A percentile compares a stretch with the other conserved stretches of the same genome.
phyloP scores from a whole-genome alignment of 2,888 invertebrate genomes.

The Apocheima hispidaria region DNA sequence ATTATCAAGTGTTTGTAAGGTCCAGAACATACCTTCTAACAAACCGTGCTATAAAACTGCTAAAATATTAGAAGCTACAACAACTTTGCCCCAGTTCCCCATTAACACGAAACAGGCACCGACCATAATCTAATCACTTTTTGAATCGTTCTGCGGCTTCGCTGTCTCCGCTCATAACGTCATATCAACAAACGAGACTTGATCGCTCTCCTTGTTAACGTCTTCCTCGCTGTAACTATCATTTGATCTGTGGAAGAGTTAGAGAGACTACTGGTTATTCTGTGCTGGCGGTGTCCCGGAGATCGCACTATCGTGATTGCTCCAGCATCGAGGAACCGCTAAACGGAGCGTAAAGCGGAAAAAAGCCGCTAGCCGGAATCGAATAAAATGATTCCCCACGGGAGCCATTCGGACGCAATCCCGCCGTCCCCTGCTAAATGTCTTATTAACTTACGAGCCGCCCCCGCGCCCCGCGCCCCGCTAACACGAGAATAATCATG shows the following conservation, averaged over 20 bases:
- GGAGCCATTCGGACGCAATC: slow-evolving; percentile 89
- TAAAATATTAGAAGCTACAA: slow-evolving; percentile 16
- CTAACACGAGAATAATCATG: slow-evolving; percentile 85
- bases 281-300: slow-evolving; percentile 36
- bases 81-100: slow-evolving; percentile 54
- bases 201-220: slow-evolving; percentile 54
- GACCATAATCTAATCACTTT: slow-evolving; percentile 55
- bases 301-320: slow-evolving; percentile 72
- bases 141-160: slow-evolving; percentile 57
- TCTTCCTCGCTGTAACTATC: slow-evolving; percentile 13
- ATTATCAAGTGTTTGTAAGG: too few species aligned
- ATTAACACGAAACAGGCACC: slow-evolving; percentile 51
- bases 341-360: slow-evolving; percentile 84
- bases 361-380: slow-evolving; percentile 87
- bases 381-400: slow-evolving; percentile 91
- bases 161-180: slow-evolving; percentile 67
- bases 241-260: slow-evolving; percentile 13
- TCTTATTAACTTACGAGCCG: slow-evolving; percentile 85
- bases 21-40: neutral
- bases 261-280: slow-evolving; percentile 20
- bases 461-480: slow-evolving; percentile 64
- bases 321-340: slow-evolving; percentile 72
- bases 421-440: slow-evolving; percentile 86
- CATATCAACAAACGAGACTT: slow-evolving; percentile 63
- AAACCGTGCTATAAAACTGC: slow-evolving; percentile 9